Evolutionary conservation across 2,888 invertebrate genomes (phyloP).

Genomic region (Julus scandinavius): DNA sequence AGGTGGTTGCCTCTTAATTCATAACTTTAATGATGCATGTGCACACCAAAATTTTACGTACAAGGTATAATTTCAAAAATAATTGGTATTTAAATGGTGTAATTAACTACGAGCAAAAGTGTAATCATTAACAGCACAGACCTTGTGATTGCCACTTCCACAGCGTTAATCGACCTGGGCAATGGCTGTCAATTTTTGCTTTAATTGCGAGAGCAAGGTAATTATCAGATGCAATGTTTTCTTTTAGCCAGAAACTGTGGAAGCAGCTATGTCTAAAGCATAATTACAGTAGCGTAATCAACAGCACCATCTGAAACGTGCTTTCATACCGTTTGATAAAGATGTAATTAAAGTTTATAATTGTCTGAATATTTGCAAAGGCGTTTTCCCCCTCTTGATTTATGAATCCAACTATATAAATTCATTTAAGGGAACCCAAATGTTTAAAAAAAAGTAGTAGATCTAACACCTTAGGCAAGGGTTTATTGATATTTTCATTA

Average conservation of each 20-base stretch:
- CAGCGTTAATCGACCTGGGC: neutral
- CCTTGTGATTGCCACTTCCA: neutral
- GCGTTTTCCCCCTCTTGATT: neutral
- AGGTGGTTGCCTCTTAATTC: no score
- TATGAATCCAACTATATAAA: neutral
- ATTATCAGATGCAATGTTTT: neutral
- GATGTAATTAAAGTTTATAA: neutral
- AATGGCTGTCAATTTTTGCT: neutral
- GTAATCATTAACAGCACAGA: neutral
- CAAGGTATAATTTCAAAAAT: neutral
- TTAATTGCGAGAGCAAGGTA: neutral
- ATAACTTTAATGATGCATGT: no score
- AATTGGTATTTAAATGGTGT: neutral
- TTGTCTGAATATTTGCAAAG: neutral
- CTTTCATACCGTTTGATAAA: conserved; percentile 9
- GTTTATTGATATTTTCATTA: conserved; percentile 10
- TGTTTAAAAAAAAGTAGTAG: neutral
- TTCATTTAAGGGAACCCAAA: neutral
- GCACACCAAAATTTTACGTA: no score
- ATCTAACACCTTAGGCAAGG: neutral
- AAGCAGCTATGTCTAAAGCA: neutral
- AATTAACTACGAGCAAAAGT: neutral
- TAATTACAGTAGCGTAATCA: neutral
- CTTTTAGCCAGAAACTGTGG: neutral
- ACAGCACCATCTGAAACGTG: neutral